Base-by-base conservation (phyloP, 2,888 invertebrate species). In the Drosophila testacea region DNA sequence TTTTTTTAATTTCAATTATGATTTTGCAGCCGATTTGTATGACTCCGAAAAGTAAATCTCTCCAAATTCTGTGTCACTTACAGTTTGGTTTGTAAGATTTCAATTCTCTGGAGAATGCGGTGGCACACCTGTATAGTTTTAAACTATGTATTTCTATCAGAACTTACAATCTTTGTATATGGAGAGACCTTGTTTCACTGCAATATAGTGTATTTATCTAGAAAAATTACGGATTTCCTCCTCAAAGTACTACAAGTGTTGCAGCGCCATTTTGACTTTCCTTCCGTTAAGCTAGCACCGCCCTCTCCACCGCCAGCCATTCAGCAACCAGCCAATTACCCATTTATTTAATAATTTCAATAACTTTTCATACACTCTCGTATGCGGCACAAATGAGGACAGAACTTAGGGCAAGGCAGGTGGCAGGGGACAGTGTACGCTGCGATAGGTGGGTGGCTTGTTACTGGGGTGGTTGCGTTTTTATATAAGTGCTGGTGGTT, bases 401-500 rank as follows among this genome's bases (percentile, higher is more conserved):
- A 32, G 42, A 36, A 51, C 22, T 30, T 1, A n/a, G 52, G 9
- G n/a, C 13, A n/a, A n/a, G 42, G 42, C n/a, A 16, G 41, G 39
- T 16, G 34, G 47, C 6, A 22, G 5, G 56, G 55, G 30, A 27
- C 56, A 38, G 48, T 47, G 62, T 56, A 61, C 16, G 64, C 64
- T 87, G 68, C 66, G 73, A 71, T 84, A 77, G 77, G 73, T 72
- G 77, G 82, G 69, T 56, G 79, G 63, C 57, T 64, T 44, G 62
- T 22, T 66, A 69, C 70, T 48, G 63, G 89, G 74, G 63, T 72
- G 78, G 50, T 67, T 70, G 69, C 65, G 69, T 85, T 88, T 85
- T 88, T 85, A 89, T 89, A 83, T 85, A 85, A 85, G 86, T 88
- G 71, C 77, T 79, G 85, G 77, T 85, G 79, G 85, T 76, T 88